phyloP scores from a whole-genome alignment of 2,797 vertebrate genomes.

The Oreonectes daqikongensis region DNA sequence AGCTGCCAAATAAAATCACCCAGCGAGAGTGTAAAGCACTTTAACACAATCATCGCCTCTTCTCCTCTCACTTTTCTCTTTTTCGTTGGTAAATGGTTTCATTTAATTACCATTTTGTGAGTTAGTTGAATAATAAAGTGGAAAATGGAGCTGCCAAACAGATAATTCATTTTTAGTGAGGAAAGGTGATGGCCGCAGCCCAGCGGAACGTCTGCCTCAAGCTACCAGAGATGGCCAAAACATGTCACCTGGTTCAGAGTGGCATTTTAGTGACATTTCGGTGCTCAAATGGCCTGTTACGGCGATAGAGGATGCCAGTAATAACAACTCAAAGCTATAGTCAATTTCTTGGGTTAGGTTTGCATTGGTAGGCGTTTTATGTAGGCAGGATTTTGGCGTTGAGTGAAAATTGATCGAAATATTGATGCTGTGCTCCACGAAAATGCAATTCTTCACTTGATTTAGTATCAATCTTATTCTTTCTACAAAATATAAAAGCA shows the following conservation, averaged over 20 bases:
- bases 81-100: conserved; percentile 57
- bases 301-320: conserved; percentile 27
- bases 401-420: conserved; percentile 21
- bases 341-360: conserved; percentile 21
- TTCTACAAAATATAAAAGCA: conserved; percentile 3
- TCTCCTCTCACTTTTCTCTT: conserved; percentile 48
- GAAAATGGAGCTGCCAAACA: conserved; percentile 60
- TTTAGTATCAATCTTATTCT: conserved; percentile 20
- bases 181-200: conserved; percentile 48
- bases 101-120: conserved; percentile 63
- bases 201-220: conserved; percentile 45
- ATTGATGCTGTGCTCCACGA: conserved; percentile 9
- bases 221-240: conserved; percentile 38
- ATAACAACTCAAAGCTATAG: conserved; percentile 36
- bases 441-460: conserved; percentile 29
- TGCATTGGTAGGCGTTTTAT: conserved; percentile 24
- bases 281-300: conserved; percentile 35
- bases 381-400: conserved; percentile 17
- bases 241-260: conserved; percentile 38
- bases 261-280: conserved; percentile 44
- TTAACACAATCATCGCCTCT: conserved; percentile 48
- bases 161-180: conserved; percentile 53
- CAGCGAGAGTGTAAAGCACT: conserved; percentile 44
- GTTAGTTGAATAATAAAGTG: conserved; percentile 60
- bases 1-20: conserved; percentile 55